Conservation (phyloP, 2,797 vertebrate species). For the Leptatherina wallacei region DNA sequence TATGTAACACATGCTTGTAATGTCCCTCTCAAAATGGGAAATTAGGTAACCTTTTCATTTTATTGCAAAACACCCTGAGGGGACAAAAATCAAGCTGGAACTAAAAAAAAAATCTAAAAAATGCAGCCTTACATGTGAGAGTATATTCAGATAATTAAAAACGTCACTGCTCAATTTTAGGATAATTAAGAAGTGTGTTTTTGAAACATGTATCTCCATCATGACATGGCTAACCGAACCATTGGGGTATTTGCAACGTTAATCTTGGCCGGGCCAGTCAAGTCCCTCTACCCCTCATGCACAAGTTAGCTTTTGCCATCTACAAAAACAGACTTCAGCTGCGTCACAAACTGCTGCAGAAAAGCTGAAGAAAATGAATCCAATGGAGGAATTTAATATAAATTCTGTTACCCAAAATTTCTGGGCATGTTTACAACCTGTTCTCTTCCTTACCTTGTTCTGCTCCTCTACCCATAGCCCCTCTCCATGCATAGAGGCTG, state of each 20-base stretch:
- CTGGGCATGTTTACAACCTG: neutral
- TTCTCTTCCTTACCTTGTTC: too few relatives aligned
- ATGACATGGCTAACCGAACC: neutral
- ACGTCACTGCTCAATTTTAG: too few relatives aligned
- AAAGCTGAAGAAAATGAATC: neutral
- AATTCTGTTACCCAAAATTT: neutral
- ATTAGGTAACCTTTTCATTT: conserved; percentile 28
- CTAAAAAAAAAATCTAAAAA: neutral
- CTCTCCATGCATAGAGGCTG: neutral
- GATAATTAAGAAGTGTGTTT: too few relatives aligned
- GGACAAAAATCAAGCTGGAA: neutral
- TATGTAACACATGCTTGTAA: conserved; percentile 63
- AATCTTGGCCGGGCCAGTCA: neutral
- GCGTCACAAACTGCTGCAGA: neutral
- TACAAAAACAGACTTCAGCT: neutral
- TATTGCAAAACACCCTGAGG: conserved; percentile 8
- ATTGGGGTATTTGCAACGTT: neutral
- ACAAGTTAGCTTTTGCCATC: neutral
- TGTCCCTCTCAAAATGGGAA: conserved; percentile 47
- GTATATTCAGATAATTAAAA: neutral
- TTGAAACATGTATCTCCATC: too few relatives aligned
- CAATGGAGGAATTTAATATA: neutral
- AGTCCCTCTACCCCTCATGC: neutral
- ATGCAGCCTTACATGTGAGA: neutral
- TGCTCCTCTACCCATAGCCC: too few relatives aligned